Evolutionary conservation across 2,888 invertebrate species (phyloP), one percentile per base, ranked within the genome.

Genomic region (Melinaea marsaeus): DNA sequence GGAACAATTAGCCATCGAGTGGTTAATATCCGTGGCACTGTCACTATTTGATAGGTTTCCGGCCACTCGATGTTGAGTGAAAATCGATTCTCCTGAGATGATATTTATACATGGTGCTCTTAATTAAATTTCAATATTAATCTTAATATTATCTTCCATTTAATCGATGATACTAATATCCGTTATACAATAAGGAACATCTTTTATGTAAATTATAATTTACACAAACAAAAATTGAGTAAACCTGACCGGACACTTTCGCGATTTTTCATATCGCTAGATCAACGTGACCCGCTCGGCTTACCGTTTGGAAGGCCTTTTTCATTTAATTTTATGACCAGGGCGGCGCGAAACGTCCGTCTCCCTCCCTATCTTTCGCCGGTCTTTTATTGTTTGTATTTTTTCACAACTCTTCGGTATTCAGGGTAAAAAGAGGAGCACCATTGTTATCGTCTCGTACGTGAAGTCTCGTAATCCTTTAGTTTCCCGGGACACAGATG

Each of bases 1-100:
- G 81, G 88, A 83, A 88, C 89, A 89, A 89, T 90, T 88, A 88
- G 83, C 84, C 76, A 82, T 84, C 79, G 86, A 89, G 88, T 88
- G 89, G 86, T 82, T 86, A 87, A 88, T 88, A 87, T 88, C 85
- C 83, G 81, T 80, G 83, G 74, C 75, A 77, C 81, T 86, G 87
- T 85, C 87, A 86, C 77, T 77, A 79, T 79, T 77, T 77, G 80
- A 83, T 83, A 80, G 79, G 79, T 76, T 80, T 83, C 83, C 81
- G 79, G 79, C 79, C 81, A 80, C 83, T 85, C 80, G 75, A 82
- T 75, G 75, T 73, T 77, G 78, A 85, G 84, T 80, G 84, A 80
- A 80, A 85, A 87, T 88, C 85, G 85, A 86, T 83, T 83, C 75
- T 57, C 62, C 64, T 65, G 65, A 68, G 67, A 65, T 69, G 55